Base-by-base conservation (phyloP, 53 echinoderm and acorn worm genomes). In the Astropecten irregularis region DNA sequence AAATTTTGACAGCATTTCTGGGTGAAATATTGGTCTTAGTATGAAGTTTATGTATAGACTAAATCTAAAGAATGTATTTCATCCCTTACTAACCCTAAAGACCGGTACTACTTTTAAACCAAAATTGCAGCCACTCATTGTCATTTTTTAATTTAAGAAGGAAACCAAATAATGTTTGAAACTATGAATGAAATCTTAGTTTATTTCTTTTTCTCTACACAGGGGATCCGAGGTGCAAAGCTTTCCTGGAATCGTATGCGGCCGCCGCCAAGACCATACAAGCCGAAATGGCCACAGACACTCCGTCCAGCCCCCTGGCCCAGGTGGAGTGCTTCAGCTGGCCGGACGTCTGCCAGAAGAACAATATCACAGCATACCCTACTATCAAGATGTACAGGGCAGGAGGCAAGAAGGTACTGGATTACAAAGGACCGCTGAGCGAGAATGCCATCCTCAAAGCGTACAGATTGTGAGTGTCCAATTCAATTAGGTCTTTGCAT, bases 341-440 rank as follows among this genome's bases (percentile, higher is more conserved):
- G 99, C 94, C 94, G 20, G 94, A 99, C 76, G 94, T 99, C 7
- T 99, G 99, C 84, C 88, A 85, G 20, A 82, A 83, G 50, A 90
- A 54, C 74, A 99, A 99, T 72, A 88, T 99, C 49, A 99, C 94
- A 1, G 60, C 42, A 35, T 99, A 92, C 81, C 99, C 99, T 64
- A 90, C 86, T 51, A 76, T 99, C 57, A 88, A 88, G 88, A 37
- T 99, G 83, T 99, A 74, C 60, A 88, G 61, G 44, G 68, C 54
- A 10, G 36, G 66, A 9, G 44, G 70, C 7, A 77, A 67, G 50
- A 49, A 62, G 33, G 71, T 90, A 34, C 50, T 50, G 3, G 90
- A 90, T 30, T 99, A 94, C 68, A 68, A 47, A 30, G 99, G 99
- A 49, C 32, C 70, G 8, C 69, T 94, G 26, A 88, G 95, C 10